phyloP scores from a whole-genome alignment of 2,113 vertebrate genomes.

The Heterochromis multidens region DNA sequence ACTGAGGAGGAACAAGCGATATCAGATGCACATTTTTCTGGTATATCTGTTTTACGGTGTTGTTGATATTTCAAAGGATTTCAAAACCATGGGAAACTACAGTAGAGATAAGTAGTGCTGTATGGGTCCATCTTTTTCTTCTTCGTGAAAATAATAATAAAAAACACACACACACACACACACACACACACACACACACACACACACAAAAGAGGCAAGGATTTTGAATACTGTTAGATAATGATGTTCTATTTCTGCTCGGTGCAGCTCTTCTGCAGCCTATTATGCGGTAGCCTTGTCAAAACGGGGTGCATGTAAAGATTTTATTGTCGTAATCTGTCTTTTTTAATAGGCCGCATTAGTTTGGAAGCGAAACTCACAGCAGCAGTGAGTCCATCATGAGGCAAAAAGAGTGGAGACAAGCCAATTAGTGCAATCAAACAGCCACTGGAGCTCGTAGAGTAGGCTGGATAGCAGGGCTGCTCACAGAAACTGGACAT shows the following conservation, averaged over 20 bases:
- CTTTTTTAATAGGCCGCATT: conserved; percentile 24
- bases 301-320: background rate
- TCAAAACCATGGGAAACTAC: background rate
- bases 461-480: conserved; percentile 16
- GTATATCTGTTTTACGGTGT: conserved; percentile 11
- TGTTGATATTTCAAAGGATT: conserved; percentile 17
- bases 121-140: background rate
- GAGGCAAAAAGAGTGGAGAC: conserved; percentile 21
- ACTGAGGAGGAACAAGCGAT: conserved; percentile 17
- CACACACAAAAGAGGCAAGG: background rate
- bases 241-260: conserved; percentile 26
- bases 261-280: background rate
- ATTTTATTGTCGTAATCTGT: conserved; percentile 17
- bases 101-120: background rate
- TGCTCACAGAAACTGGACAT: conserved; percentile 36
- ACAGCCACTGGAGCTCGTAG: conserved; percentile 16
- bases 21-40: conserved; percentile 29
- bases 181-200: no score
- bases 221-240: conserved; percentile 4
- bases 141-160: background rate
- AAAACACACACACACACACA: no score
- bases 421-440: conserved; percentile 60
- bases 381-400: conserved; percentile 8
- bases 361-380: background rate
- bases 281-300: background rate